Evolutionary conservation across 1,140 invertebrate genomes (phyloP), one percentile per base, ranked within the genome.

Genomic region (Bombus picipes): DNA sequence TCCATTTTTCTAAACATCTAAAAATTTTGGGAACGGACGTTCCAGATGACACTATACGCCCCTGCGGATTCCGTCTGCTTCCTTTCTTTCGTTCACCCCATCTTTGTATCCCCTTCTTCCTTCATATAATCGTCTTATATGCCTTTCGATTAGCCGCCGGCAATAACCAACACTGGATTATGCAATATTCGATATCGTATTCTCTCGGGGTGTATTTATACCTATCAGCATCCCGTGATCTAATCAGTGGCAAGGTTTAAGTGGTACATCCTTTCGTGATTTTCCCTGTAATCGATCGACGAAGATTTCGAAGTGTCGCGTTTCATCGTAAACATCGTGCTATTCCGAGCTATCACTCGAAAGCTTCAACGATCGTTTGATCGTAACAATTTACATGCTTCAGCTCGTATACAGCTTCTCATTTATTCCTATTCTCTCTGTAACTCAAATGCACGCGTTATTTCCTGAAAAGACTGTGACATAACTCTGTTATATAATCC

Each of bases 161-260:
- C 89, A 85, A 85, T 83, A 90, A 90, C 83, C 89, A 83, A 88
- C 87, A 92, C 86, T 92, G 91, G 92, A 92, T 93, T 92, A 93
- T 92, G 90, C 92, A 92, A 91, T 92, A 92, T 92, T 92, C 90
- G 89, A 91, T 92, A 92, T 90, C 88, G 76, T 78, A 85, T 89
- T 71, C 88, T 88, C 88, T 28, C 83, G 81, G 65, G 81, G 28
- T 90, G 78, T 88, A 85, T 80, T 74, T 65, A 82, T 82, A 81
- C 89, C 81, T 90, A 90, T 90, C 89, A 68, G 81, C 41, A 88
- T 80, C 86, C 72, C 83, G 80, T 32, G 83, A 90, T 90, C 82
- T 89, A 87, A 89, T 87, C 86, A 85, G 62, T 22, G 41, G 43
- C 59, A 41, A 34, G 39, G 28, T 57, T 85, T 80, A 80, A 85